Conservation (phyloP, 2,113 vertebrate species). For the Colius striatus region DNA sequence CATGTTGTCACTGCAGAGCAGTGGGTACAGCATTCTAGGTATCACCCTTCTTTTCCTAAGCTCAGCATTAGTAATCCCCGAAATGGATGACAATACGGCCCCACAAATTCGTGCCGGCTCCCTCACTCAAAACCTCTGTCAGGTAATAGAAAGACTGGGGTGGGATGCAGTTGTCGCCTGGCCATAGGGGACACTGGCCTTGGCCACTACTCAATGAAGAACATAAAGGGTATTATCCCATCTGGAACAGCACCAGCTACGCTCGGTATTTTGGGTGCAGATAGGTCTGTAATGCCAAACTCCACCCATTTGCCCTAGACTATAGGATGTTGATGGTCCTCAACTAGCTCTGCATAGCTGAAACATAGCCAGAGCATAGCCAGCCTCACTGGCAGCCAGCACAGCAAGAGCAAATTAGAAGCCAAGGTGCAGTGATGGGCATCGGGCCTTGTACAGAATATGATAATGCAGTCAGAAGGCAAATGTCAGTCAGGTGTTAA, state of each 20-base stretch:
- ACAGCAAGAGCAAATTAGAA: background rate
- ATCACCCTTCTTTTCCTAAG: background rate
- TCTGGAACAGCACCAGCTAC: background rate
- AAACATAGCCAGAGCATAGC: background rate
- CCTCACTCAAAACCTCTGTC: background rate
- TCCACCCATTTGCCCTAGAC: background rate
- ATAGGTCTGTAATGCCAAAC: background rate
- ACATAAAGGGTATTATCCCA: background rate
- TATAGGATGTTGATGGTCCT: background rate
- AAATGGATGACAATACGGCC: background rate
- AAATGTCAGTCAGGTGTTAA: background rate
- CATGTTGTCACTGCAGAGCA: fast-evolving
- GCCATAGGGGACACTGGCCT: background rate
- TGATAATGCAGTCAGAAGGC: background rate
- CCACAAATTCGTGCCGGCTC: background rate
- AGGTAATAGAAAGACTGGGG: background rate
- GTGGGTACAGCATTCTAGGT: background rate
- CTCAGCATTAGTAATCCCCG: background rate
- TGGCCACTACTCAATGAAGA: background rate
- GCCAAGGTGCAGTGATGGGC: background rate
- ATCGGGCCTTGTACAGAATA: background rate
- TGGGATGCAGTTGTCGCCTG: background rate
- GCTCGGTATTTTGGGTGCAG: background rate
- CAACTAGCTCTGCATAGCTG: background rate
- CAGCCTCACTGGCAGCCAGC: background rate